A percentile compares a stretch with the other conserved stretches of the same genome.
Evolutionary conservation across 2,888 invertebrate species (phyloP).

Genomic region (Clusia tigrina): DNA sequence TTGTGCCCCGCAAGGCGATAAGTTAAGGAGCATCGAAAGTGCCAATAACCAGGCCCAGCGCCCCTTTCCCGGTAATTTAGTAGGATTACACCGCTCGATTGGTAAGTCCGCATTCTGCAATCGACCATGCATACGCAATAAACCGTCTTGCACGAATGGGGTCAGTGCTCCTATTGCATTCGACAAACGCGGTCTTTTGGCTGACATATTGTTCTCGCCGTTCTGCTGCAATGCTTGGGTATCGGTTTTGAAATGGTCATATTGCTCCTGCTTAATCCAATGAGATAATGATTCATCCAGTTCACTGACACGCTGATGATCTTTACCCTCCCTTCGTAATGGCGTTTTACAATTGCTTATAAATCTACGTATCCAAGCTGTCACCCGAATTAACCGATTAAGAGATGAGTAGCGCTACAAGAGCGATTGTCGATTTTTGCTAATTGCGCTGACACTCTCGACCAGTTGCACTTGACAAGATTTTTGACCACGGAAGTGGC

Average conservation of each 20-base stretch:
- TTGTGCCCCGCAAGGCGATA: conserved; percentile 20
- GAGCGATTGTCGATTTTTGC: conserved; percentile 3
- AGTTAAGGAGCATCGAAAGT: background rate
- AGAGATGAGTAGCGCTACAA: conserved; percentile 18
- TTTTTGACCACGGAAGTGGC: background rate
- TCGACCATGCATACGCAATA: conserved; percentile 15
- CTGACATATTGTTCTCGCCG: background rate
- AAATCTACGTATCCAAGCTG: conserved; percentile 16
- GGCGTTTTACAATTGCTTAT: conserved; percentile 11
- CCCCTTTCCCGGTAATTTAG: conserved; percentile 1
- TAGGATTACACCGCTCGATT: background rate
- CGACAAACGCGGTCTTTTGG: background rate
- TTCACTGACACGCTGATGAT: conserved; percentile 4
- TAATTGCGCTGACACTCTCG: conserved; percentile 15
- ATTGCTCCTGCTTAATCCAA: conserved; percentile 14
- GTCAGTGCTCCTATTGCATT: conserved; percentile 3
- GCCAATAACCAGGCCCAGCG: background rate
- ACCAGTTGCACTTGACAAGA: conserved; percentile 13
- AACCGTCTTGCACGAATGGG: background rate
- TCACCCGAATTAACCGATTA: conserved; percentile 14
- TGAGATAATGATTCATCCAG: background rate
- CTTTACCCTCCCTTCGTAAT: too few relatives aligned
- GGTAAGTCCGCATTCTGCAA: background rate
- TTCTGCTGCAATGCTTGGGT: background rate
- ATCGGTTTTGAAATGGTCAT: background rate